Conservation (phyloP, 2,113 vertebrate species). For the Misgurnus mizolepis region DNA sequence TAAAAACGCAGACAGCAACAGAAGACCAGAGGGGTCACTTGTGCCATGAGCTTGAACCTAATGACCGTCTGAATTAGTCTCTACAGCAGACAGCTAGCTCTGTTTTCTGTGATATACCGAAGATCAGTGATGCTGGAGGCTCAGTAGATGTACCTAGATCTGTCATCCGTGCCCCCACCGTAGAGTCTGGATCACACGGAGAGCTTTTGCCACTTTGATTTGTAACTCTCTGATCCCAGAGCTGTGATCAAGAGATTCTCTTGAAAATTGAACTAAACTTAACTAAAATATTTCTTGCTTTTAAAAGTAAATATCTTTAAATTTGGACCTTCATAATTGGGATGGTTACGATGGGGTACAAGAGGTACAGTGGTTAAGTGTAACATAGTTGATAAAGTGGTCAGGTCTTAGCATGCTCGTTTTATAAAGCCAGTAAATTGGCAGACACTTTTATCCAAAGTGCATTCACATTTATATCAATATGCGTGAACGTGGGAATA, state of each 20-base stretch:
- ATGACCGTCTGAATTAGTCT: constrained; percentile 14
- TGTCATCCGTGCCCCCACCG: not conserved
- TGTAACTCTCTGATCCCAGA: constrained; percentile 18
- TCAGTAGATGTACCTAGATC: not conserved
- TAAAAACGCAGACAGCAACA: constrained; percentile 6
- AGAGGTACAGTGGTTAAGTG: not conserved
- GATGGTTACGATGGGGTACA: not conserved
- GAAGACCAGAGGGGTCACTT: constrained; percentile 15
- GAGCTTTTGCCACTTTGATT: constrained; percentile 13
- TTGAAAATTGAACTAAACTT: not conserved
- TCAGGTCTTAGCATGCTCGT: too few relatives aligned
- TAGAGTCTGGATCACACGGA: constrained; percentile 22
- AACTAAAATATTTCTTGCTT: not conserved
- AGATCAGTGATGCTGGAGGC: not conserved
- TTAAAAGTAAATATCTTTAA: too few relatives aligned
- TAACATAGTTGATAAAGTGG: not conserved
- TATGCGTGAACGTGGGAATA: too few relatives aligned
- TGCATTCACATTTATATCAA: too few relatives aligned
- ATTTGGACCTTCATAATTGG: not conserved
- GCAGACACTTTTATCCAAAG: too few relatives aligned
- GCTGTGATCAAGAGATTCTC: not conserved
- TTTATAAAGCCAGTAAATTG: too few relatives aligned
- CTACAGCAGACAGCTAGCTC: constrained; percentile 1
- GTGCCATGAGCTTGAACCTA: constrained; percentile 25
- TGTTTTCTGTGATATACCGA: constrained; percentile 1